A percentile compares a stretch with the other conserved stretches of the same genome.
Conservation (phyloP, 2,113 vertebrate species). For the Menura novaehollandiae region DNA sequence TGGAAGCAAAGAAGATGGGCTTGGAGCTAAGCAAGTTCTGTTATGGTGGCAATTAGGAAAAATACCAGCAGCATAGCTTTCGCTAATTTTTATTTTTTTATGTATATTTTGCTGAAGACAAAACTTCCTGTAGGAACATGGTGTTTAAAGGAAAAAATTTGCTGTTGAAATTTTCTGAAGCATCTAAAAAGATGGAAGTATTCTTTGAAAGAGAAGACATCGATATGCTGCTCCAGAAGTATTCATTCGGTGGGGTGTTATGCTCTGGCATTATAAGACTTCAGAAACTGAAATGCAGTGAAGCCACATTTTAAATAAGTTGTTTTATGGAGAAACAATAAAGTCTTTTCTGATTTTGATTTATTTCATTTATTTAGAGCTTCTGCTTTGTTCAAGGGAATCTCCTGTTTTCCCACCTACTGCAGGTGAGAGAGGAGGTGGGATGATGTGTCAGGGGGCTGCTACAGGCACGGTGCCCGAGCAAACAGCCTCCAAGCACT, state of each 20-base stretch:
- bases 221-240: not conserved
- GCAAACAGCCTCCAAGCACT: not conserved
- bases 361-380: not conserved
- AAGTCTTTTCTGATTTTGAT: not conserved
- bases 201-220: not conserved
- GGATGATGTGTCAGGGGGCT: not conserved
- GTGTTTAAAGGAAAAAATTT: not conserved
- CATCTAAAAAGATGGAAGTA: not conserved
- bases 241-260: not conserved
- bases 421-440: not conserved
- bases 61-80: not conserved
- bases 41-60: not conserved
- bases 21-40: not conserved
- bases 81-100: not conserved
- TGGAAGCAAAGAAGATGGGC: not conserved
- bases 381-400: not conserved
- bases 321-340: not conserved
- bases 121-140: not conserved
- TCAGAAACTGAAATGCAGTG: not conserved
- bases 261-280: not conserved
- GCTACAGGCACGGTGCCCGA: rapidly evolving
- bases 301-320: not conserved
- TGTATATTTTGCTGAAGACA: not conserved
- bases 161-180: not conserved
- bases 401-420: not conserved